Base-by-base conservation (phyloP, 1,140 invertebrate genomes). In the roundworm (Caenorhabditis elegans) region DNA sequence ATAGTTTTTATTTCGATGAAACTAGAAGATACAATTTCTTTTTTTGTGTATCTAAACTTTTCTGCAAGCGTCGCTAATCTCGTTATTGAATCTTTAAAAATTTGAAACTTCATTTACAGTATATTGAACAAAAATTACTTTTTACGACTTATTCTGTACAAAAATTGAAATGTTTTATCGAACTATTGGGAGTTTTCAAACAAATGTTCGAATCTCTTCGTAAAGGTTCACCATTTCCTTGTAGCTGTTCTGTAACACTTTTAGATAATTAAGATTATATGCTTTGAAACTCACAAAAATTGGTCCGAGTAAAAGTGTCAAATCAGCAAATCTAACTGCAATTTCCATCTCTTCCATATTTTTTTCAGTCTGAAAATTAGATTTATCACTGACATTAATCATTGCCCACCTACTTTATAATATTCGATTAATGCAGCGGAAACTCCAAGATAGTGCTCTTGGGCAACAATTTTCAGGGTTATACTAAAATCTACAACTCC, bases 401-500 rank as follows among this genome's bases (percentile, higher is more conserved):
- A 43, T n/a, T 19, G 1, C 15, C 11, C 13, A 8, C 17, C n/a
- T 11, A 70, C 60, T 19, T 70, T 70, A 22, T 70, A 70, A 70
- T 70, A 70, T n/a, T 70, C 60, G 10, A 34, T 39, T 0, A 70
- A 8, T 22, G 60, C 60, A 24, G 8, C 3, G 10, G 60, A 39
- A 3, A 13, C 11, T 8, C 60, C 60, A 39, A 70, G 60, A 70
- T 70, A 70, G n/a, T 70, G 60, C 34, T 70, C 60, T 11, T 70
- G 60, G 19, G 34, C 60, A 22, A 70, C 60, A 22, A 70, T 70
- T 43, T 70, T 70, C 1, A 70, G 60, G 22, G 60, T 39, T 24
- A 26, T 70, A 17, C 60, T 70, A 34, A 70, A 70, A 70, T 70
- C 60, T n/a, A 70, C 60, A 22, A 70, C 60, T 70, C 60, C 60